Base-by-base conservation (phyloP, 2,797 vertebrate genomes). In the Mormyrops boulengeri region DNA sequence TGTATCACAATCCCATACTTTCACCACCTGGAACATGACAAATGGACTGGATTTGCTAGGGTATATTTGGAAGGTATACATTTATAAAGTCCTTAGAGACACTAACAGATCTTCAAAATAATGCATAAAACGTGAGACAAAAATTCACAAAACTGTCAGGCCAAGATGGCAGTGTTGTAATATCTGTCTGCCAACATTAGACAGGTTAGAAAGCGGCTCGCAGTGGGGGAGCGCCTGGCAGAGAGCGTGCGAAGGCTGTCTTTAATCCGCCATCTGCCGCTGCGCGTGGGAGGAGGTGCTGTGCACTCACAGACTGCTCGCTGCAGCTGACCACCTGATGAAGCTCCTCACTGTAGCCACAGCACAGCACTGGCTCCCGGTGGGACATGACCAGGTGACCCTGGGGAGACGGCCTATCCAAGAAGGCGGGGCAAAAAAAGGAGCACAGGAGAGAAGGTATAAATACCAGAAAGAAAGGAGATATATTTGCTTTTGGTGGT, bases 251-350 rank as follows among this genome's bases (percentile, higher is more conserved):
- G 38, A 85, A 34, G 41, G 17, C 57, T 34, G 34, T 2, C 47
- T 44, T 50, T 66, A 62, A 85, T 69, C 26, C 22, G 0, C 14
- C 47, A 85, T 60, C 34, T 85, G 38, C n/a, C 19, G 2, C 34
- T 17, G 4, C 17, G 60, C 9, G 38, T 34, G 80, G 26, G 11
- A 26, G 44, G 55, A 89, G 26, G 55, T 9, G 2, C 0, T n/a
- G 53, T 91, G 91, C 73, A 97, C 97, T 97, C 94, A 97, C 96
- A 19, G 96, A 97, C 41, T 93, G 95, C 85, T 97, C 94, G 0
- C 94, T 95, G 93, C 96, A 97, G 95, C 95, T 97, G 91, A 97
- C 94, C 86, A 97, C 95, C 80, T 96, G 96, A 88, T 94, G 93
- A 90, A 97, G 97, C 90, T 94, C 92, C 8, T 94, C 90, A 84